Evolutionary conservation across 2,888 invertebrate genomes (phyloP).

Genomic region (Dione vanillae): DNA sequence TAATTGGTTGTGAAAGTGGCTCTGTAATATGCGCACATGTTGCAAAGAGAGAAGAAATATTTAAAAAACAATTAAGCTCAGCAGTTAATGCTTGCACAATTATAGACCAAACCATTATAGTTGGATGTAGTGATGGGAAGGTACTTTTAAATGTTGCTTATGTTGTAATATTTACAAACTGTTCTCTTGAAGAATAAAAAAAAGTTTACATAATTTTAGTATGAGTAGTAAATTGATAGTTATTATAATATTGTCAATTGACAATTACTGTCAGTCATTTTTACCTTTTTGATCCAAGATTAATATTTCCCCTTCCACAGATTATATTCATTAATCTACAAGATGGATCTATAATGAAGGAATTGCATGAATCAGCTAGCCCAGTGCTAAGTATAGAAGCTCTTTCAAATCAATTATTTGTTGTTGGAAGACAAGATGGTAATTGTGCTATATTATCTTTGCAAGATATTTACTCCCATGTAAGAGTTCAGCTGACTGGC

Average conservation of each 20-base stretch:
- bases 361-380: conserved; percentile 83
- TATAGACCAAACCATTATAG: conserved; percentile 74
- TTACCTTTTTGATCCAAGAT: too few species aligned
- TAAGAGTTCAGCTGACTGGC: conserved; percentile 86
- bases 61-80: conserved; percentile 67
- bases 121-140: conserved; percentile 86
- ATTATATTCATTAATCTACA: conserved; percentile 62
- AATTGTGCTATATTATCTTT: conserved; percentile 82
- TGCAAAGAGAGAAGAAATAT: conserved; percentile 76
- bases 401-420: conserved; percentile 78
- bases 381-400: conserved; percentile 81
- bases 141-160: conserved; percentile 52
- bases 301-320: conserved; percentile 55
- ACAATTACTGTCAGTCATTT: too few species aligned
- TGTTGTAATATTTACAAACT: too few species aligned
- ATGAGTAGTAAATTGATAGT: too few species aligned
- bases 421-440: conserved; percentile 86
- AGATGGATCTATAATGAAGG: conserved; percentile 62
- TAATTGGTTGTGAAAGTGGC: conserved; percentile 86
- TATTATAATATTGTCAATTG: too few species aligned
- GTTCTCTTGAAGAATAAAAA: too few species aligned
- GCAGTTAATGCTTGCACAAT: conserved; percentile 85
- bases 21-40: conserved; percentile 82
- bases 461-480: conserved; percentile 60
- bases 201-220: too few species aligned